These are phyloP conservation scores for Chionodraco myersi DNA, from an alignment of 2,113 vertebrate genomes.

Conservation along the genomic window DNA sequence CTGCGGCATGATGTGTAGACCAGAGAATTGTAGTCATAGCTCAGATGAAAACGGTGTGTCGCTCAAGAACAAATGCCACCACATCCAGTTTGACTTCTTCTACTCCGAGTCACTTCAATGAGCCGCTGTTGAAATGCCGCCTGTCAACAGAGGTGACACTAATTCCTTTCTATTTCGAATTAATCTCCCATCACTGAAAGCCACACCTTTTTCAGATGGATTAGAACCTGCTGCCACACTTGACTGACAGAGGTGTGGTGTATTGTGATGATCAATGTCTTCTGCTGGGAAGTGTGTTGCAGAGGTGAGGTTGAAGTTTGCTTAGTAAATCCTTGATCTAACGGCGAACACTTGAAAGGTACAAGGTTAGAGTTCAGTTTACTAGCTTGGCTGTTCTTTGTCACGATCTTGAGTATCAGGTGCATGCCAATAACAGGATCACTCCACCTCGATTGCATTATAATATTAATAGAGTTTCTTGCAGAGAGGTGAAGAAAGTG, in stretches of 20 bases:
- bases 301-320: conserved; percentile 37
- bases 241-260: conserved; percentile 13
- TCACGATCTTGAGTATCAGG: conserved; percentile 36
- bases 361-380: conserved; percentile 19
- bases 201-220: conserved; percentile 20
- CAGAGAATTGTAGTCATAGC: conserved; percentile 22
- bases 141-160: conserved; percentile 50
- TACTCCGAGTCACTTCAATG: conserved; percentile 41
- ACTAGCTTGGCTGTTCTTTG: conserved; percentile 18
- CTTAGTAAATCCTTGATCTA: conserved; percentile 26
- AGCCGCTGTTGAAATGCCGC: conserved; percentile 30
- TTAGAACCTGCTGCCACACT: conserved; percentile 40
- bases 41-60: conserved; percentile 27
- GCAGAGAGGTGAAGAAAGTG: conserved; percentile 29
- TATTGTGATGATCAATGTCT: conserved; percentile 27
- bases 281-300: conserved; percentile 9
- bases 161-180: conserved; percentile 34
- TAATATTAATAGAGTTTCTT: conserved; percentile 42
- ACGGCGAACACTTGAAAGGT: conserved; percentile 10
- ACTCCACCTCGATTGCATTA: conserved; percentile 27
- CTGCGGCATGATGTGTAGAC: conserved; percentile 14
- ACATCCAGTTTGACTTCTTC: conserved; percentile 60
- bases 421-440: conserved; percentile 43
- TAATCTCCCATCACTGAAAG: conserved; percentile 15
- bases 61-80: conserved; percentile 38